Evolutionary conservation across 1,140 invertebrate species (phyloP).

Genomic region (Saccostrea glomerata): DNA sequence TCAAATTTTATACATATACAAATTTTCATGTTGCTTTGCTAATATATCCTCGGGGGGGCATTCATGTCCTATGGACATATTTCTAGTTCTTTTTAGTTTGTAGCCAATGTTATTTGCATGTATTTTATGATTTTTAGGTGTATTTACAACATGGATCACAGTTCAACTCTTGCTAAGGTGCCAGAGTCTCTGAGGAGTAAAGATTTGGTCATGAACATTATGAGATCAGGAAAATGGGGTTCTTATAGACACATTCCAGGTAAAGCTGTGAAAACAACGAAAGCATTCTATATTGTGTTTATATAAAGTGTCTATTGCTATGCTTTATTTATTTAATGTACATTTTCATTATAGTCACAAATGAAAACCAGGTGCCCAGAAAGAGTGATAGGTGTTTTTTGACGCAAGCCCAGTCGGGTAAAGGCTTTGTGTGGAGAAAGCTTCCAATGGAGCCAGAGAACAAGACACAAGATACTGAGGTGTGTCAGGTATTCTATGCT

Average conservation of each 20-base stretch:
- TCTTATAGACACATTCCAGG: constrained; percentile 87
- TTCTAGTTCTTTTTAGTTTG: neutral
- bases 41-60: too few relatives aligned
- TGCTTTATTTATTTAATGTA: neutral
- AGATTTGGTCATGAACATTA: constrained; percentile 91
- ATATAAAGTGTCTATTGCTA: neutral
- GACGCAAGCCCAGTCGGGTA: neutral
- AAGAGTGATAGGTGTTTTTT: constrained; percentile 5
- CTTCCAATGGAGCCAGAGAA: neutral
- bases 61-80: too few relatives aligned
- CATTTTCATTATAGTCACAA: neutral
- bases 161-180: neutral
- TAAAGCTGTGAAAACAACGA: neutral
- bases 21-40: too few relatives aligned
- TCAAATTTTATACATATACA: too few relatives aligned
- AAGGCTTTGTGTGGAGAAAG: constrained; percentile 8
- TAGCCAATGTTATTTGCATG: neutral
- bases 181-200: constrained; percentile 80
- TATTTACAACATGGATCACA: constrained; percentile 25
- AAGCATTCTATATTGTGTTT: neutral
- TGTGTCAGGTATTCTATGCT: constrained; percentile 89
- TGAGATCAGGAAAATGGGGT: constrained; percentile 89
- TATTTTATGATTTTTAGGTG: constrained; percentile 24
- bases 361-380: neutral
- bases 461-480: neutral